Evolutionary conservation across 2,113 vertebrate species (phyloP), one percentile per base, ranked within the genome.

Genomic region (Hippocampus mohnikei): DNA sequence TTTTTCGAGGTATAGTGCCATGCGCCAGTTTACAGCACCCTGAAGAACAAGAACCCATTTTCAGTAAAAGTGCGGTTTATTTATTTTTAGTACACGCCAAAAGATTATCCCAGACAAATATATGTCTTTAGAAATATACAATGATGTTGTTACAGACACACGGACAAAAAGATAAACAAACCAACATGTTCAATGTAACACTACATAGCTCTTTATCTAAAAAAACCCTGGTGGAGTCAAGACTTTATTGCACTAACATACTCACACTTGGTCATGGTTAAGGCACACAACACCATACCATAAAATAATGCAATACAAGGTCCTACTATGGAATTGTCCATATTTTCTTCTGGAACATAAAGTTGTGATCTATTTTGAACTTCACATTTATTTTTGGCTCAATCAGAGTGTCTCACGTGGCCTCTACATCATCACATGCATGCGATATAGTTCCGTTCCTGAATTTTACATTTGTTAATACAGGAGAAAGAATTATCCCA

Each of bases 251-350:
- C 63, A 64, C 64, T 73, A 16, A 73, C 29, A 71, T 3, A 1
- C 52, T 70, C 44, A 61, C 41, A 60, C 55, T 13, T 67, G 50
- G 18, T 37, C 20, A 67, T 53, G 50, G 70, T 84, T 82, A 85
- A 88, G 85, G 85, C 85, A 90, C 81, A 81, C 63, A 81, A 78
- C 75, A 84, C 66, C 9, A 70, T 37, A 77, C 64, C 63, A 75
- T 67, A 59, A 48, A 27, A 61, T 13, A 37, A 61, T 60, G 40
- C 33, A 62, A 64, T 65, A 44, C 12, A 65, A 46, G 23, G 63
- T 46, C 41, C 63, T 12, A 5, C 33, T 33, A 25, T 58, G 55
- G 55, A 58, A 27, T 27, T 58, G 27, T 33, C 15, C 58, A 16
- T 33, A 8, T 33, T 60, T 60, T 16, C 10, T 6, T 60, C 27